Percentiles rank a stretch among this genome's conserved stretches.
These are phyloP conservation scores for Ips nitidus DNA, from an alignment of 1,140 invertebrate genomes.

Conservation along the genomic window DNA sequence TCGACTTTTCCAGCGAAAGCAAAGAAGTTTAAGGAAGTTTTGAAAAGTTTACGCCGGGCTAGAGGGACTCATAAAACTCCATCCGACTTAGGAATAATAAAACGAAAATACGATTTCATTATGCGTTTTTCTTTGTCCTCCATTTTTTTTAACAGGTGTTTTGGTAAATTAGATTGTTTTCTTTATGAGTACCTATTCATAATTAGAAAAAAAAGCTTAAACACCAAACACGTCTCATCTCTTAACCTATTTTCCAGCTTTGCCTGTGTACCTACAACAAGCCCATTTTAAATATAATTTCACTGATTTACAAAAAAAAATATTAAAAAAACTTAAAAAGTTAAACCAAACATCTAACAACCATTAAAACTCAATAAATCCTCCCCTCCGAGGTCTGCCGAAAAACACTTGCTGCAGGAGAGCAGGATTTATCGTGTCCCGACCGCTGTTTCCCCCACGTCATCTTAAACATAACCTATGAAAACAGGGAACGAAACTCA, in stretches of 20 bases:
- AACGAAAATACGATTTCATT: conserved; percentile 42
- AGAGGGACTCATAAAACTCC: conserved; percentile 38
- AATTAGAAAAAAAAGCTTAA: too few species aligned
- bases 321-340: too few species aligned
- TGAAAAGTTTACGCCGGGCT: conserved; percentile 32
- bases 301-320: too few species aligned
- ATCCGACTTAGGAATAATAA: conserved; percentile 40
- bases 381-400: too few species aligned
- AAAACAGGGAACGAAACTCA: conserved; percentile 21
- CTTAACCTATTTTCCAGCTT: too few species aligned
- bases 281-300: too few species aligned
- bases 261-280: too few species aligned
- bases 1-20: conserved; percentile 27
- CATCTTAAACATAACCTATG: conserved; percentile 38
- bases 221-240: too few species aligned
- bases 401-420: conserved; percentile 16
- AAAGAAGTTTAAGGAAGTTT: conserved; percentile 31
- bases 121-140: conserved; percentile 29
- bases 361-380: too few species aligned
- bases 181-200: neutral
- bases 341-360: too few species aligned
- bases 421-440: conserved; percentile 12
- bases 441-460: conserved; percentile 14
- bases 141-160: conserved; percentile 32
- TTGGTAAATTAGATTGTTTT: neutral